Conservation (phyloP, 2,888 invertebrate genomes). For the Incurvaria masculella region DNA sequence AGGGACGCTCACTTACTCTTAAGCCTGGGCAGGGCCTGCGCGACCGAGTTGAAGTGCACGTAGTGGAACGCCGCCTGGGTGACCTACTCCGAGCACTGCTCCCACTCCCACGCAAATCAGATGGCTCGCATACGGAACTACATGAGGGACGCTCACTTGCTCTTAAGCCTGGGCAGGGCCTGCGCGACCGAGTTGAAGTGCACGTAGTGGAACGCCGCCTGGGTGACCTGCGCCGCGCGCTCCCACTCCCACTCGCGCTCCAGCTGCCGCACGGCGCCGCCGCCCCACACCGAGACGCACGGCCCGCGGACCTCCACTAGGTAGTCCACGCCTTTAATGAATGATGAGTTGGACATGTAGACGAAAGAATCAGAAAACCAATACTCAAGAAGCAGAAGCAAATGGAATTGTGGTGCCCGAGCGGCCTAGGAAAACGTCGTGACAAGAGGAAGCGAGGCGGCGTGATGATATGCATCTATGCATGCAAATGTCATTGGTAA, state of each 20-base stretch:
- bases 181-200: conserved; percentile 79
- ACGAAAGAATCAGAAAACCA: no score
- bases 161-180: conserved; percentile 70
- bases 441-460: no score
- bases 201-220: conserved; percentile 84
- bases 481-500: no score
- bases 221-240: conserved; percentile 74
- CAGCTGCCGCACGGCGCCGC: conserved; percentile 80
- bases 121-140: no score
- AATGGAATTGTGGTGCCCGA: no score
- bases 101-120: conserved; percentile 78
- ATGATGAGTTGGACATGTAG: no score
- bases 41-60: conserved; percentile 80
- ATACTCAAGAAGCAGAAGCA: no score
- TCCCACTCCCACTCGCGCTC: conserved; percentile 77
- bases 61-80: conserved; percentile 84
- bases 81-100: conserved; percentile 75
- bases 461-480: no score
- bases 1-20: conserved; percentile 69
- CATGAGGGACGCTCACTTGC: no score
- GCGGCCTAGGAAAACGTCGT: no score
- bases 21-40: conserved; percentile 68
- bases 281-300: conserved; percentile 80
- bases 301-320: conserved; percentile 83
- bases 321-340: conserved; percentile 76